A percentile compares a stretch with the other conserved stretches of the same genome.
These are phyloP conservation scores for Clarias pachynema DNA, from an alignment of 2,797 vertebrate genomes.

Conservation along the genomic window DNA sequence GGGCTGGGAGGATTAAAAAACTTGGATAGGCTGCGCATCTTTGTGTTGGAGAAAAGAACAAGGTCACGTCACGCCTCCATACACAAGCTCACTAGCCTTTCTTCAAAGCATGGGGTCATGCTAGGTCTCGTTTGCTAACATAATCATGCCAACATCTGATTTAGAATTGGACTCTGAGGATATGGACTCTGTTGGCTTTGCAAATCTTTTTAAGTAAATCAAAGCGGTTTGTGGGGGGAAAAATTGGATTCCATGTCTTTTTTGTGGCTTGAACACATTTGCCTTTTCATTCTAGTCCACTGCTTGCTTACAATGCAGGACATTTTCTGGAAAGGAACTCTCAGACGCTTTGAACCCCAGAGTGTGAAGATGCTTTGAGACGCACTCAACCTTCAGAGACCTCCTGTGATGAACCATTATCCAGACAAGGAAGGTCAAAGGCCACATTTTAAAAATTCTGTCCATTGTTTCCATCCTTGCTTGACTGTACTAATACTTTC, in stretches of 20 bases:
- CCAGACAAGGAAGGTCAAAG: conserved; percentile 45
- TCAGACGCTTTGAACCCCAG: conserved; percentile 50
- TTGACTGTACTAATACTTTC: not conserved
- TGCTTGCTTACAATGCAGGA: conserved; percentile 25
- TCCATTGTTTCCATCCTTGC: not conserved
- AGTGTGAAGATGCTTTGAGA: conserved; percentile 51
- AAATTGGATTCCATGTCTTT: conserved; percentile 10
- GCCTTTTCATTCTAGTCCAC: conserved; percentile 29
- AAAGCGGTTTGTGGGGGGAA: not conserved
- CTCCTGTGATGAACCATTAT: conserved; percentile 27
- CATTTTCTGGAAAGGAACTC: conserved; percentile 4
- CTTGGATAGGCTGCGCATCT: not conserved
- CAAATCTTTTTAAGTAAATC: not conserved
- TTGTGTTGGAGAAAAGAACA: not conserved
- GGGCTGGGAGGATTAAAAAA: not conserved
- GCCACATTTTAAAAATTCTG: conserved; percentile 21
- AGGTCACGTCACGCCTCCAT: conserved; percentile 7
- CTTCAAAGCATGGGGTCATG: conserved; percentile 59
- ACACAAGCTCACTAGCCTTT: conserved; percentile 41
- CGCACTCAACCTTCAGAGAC: conserved; percentile 36
- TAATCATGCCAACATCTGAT: conserved; percentile 67
- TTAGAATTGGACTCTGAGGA: conserved; percentile 63
- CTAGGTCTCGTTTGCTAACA: conserved; percentile 44
- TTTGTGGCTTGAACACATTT: conserved; percentile 18
- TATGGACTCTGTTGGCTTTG: conserved; percentile 67